Percentiles rank a stretch among this genome's conserved stretches.
These are phyloP conservation scores for Mermis nigrescens DNA, from an alignment of 2,888 invertebrate genomes.

Conservation along the genomic window DNA sequence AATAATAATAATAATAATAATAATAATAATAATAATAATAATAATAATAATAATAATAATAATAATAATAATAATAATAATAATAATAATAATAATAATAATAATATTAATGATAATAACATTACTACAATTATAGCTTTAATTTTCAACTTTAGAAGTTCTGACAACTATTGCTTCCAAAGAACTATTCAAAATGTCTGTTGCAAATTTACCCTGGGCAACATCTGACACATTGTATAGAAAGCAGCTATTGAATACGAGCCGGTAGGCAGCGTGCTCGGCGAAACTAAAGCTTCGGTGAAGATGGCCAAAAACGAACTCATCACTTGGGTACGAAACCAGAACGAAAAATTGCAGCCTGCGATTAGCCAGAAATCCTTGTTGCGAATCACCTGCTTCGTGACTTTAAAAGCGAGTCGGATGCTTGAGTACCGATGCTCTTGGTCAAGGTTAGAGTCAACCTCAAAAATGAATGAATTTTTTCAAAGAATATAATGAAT, in stretches of 20 bases:
- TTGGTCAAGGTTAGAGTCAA: no score
- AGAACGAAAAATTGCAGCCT: background rate
- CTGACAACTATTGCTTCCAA: background rate
- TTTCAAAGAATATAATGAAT: no score
- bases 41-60: no score
- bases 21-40: no score
- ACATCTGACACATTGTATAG: background rate
- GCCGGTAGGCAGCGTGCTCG: background rate
- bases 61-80: no score
- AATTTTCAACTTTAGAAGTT: no score
- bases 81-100: no score
- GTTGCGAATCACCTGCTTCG: background rate
- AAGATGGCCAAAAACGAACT: slow-evolving; percentile 3
- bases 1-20: no score
- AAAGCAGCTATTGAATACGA: slow-evolving; percentile 1
- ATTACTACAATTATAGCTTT: no score
- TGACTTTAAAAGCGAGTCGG: background rate
- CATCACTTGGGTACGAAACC: slow-evolving; percentile 1
- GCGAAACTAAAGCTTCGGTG: slow-evolving; percentile 3
- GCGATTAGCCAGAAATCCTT: background rate
- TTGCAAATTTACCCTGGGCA: background rate
- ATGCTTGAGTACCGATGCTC: no score
- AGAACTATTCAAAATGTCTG: background rate
- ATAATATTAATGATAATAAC: no score
- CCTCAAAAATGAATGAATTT: no score